phyloP scores from a whole-genome alignment of 2,888 invertebrate species.

The Catocala sponsa region DNA sequence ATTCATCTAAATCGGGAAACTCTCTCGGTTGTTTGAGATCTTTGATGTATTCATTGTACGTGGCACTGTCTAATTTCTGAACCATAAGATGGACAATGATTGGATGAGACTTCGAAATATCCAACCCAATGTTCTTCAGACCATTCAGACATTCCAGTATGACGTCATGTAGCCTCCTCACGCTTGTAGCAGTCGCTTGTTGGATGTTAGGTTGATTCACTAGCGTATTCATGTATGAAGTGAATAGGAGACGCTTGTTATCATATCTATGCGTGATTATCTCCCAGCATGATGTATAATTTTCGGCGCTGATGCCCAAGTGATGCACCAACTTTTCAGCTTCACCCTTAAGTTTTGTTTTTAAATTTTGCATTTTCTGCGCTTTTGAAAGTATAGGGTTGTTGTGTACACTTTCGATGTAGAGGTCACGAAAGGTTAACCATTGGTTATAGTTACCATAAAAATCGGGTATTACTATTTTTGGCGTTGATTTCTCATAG shows the following conservation, averaged over 20 bases:
- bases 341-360: neutral
- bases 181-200: neutral
- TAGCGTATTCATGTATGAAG: neutral
- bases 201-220: neutral
- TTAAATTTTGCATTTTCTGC: slow-evolving; percentile 1
- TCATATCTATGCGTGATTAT: neutral
- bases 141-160: slow-evolving; percentile 16
- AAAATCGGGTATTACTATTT: neutral
- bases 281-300: neutral
- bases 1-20: slow-evolving; percentile 13
- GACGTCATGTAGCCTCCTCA: slow-evolving; percentile 10
- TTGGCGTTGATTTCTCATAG: neutral
- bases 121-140: neutral
- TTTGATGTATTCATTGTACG: slow-evolving; percentile 9
- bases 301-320: neutral
- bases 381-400: neutral
- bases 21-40: slow-evolving; percentile 8
- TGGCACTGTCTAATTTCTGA: neutral
- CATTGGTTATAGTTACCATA: slow-evolving; percentile 2
- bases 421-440: neutral
- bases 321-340: neutral
- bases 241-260: neutral
- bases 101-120: too few relatives aligned
- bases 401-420: neutral
- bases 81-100: too few relatives aligned